Evolutionary conservation across 2,113 vertebrate genomes (phyloP), one percentile per base, ranked within the genome.

Genomic region (Herpetotheres cachinnans): DNA sequence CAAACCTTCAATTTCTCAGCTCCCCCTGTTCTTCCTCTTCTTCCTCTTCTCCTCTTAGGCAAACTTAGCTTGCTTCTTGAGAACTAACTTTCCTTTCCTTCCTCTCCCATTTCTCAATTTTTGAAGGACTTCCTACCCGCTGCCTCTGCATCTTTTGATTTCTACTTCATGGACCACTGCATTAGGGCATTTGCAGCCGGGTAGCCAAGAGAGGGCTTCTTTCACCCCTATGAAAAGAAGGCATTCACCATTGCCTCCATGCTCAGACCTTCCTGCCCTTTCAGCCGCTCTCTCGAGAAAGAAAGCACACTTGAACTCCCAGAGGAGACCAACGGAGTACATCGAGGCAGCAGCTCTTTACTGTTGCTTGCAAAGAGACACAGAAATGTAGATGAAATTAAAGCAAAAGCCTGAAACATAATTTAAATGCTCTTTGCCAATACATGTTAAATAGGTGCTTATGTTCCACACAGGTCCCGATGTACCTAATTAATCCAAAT

Each of bases 401-500:
- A 63, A 84, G 78, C 26, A 36, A 69, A 77, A 61, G 36, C 55
- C 56, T 56, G 84, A 78, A 83, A 50, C 36, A 3, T 66, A 71
- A 86, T 55, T 89, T 38, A 58, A 84, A 84, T 4, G 52, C 69
- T 82, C 52, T 42, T 67, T 83, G 65, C 82, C 86, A 89, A 67
- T 6, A 18, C 71, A 63, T 27, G 52, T 86, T 86, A 89, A 92
- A 89, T 34, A 95, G 72, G 77, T 70, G 85, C 82, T 90, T 61
- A 38, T 67, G 42, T 86, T 86, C 74, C 84, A 76, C 29, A 15
- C 49, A 24, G 71, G 78, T 67, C 16, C 34, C 38, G n/a, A 25
- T 69, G 56, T 86, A 93, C 46, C 73, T 86, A 93, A 76, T 88
- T 72, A 92, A 86, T 90, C 86, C 80, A 79, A 77, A 92, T 73